These are phyloP conservation scores for Bombus waltoni DNA, from an alignment of 1,140 invertebrate genomes.

Conservation along the genomic window DNA sequence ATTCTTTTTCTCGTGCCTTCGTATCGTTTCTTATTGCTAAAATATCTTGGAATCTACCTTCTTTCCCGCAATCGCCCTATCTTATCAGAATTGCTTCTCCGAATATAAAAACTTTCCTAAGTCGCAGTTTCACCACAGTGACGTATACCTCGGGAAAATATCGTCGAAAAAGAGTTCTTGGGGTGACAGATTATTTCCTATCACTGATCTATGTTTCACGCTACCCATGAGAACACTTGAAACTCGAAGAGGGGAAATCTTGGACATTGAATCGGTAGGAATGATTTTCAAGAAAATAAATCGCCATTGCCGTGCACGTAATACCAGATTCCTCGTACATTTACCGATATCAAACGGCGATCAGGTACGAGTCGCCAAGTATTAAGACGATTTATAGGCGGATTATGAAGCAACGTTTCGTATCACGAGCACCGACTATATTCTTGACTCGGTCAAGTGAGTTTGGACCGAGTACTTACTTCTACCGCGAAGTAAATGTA, in stretches of 20 bases:
- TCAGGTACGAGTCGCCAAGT: slow-evolving; percentile 38
- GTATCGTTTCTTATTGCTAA: background rate
- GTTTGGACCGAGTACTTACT: slow-evolving; percentile 8
- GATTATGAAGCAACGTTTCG: slow-evolving; percentile 62
- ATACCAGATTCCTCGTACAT: background rate
- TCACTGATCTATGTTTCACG: background rate
- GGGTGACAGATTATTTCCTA: background rate
- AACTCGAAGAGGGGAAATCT: too few relatives aligned
- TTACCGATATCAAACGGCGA: slow-evolving; percentile 27
- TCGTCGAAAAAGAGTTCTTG: background rate
- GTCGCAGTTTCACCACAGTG: background rate
- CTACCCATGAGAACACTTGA: background rate
- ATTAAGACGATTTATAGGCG: slow-evolving; percentile 61
- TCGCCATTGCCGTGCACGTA: background rate
- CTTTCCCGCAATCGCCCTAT: background rate
- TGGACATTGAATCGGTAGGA: background rate
- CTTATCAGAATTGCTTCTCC: background rate
- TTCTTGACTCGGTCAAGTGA: slow-evolving; percentile 50
- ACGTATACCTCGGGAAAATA: background rate
- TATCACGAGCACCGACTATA: slow-evolving; percentile 45
- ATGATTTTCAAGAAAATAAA: background rate
- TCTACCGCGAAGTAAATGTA: slow-evolving; percentile 50
- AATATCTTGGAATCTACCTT: background rate
- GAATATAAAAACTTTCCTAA: background rate
- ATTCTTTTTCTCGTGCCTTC: background rate